Base-by-base conservation (phyloP, 30 jellyfish, hydroid and myxozoan species). In the Turritopsis dohrnii region DNA sequence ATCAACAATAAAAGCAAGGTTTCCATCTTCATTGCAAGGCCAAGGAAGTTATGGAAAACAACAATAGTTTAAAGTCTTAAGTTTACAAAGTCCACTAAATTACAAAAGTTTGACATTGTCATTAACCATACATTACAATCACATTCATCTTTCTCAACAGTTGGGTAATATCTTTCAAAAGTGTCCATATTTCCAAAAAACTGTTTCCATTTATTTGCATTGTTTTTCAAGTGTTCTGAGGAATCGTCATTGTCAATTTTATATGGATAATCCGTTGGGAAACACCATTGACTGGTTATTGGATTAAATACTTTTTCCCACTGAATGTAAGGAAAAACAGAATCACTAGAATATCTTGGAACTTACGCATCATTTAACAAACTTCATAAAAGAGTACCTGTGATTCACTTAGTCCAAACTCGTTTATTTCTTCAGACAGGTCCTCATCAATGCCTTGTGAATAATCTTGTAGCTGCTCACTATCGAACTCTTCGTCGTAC, bases 231-330 rank as follows among this genome's bases (percentile, higher is more conserved):
- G 27, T 66, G 27, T 3, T 21, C 76, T 66, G 76, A 66, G 29
- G 27, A 21, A 7, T 21, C 76, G 29, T 66, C 76, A 21, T 17
- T 26, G 27, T 66, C 76, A 21, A 66, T 17, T 1, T 21, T 9
- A 26, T 66, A 66, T 66, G 29, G 16, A 66, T 66, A 66, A 17
- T 66, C 76, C 7, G 76, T 21, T 26, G 27, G 8, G 76, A 66
- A 66, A 66, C 76, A 21, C 29, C 76, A 66, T 21, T 9, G 29
- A 1, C 76, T 17, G 17, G 76, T 26, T 66, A 17, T 17, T 66
- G 76, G 76, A 66, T 66, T 5, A 66, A 66, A 66, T 17, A 66
- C 76, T 66, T 66, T 26, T 66, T 66, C 16, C 76, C 76, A 26
- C 76, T 66, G 29, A 66, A 66, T 66, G 17, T 66, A 66, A 17